phyloP scores from a whole-genome alignment of 2,888 invertebrate genomes.

The Andrena dorsata region DNA sequence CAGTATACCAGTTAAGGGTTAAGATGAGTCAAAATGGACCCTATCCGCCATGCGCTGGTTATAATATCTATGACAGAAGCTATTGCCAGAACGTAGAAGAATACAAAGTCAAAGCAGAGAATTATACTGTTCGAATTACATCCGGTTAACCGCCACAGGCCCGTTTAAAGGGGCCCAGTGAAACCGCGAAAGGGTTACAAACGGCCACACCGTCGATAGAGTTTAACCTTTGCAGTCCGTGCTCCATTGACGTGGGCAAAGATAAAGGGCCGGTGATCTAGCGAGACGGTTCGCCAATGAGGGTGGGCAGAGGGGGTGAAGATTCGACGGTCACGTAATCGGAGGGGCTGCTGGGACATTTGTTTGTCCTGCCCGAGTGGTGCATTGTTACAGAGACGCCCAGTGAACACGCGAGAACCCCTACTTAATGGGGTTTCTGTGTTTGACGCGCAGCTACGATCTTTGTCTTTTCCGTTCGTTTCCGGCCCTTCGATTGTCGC shows the following conservation, averaged over 20 bases:
- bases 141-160: slow-evolving; percentile 17
- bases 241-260: slow-evolving; percentile 35
- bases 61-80: too few species aligned
- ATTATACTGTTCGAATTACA: slow-evolving; percentile 3
- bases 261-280: slow-evolving; percentile 47
- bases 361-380: slow-evolving; percentile 69
- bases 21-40: too few species aligned
- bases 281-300: slow-evolving; percentile 28
- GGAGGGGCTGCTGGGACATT: slow-evolving; percentile 46
- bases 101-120: neutral
- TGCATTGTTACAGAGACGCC: slow-evolving; percentile 69
- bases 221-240: slow-evolving; percentile 31
- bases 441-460: slow-evolving; percentile 75
- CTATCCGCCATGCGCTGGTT: too few species aligned
- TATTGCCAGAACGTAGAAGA: too few species aligned
- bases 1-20: too few species aligned
- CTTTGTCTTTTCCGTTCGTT: slow-evolving; percentile 57
- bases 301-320: slow-evolving; percentile 15
- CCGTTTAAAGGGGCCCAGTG: neutral
- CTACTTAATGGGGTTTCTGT: slow-evolving; percentile 81
- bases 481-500: slow-evolving; percentile 52
- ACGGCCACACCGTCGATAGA: slow-evolving; percentile 29
- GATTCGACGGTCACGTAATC: slow-evolving; percentile 61
- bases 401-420: slow-evolving; percentile 70
- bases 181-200: slow-evolving; percentile 32